Base-by-base conservation (phyloP, 2,797 vertebrate genomes). In the Picus viridis region DNA sequence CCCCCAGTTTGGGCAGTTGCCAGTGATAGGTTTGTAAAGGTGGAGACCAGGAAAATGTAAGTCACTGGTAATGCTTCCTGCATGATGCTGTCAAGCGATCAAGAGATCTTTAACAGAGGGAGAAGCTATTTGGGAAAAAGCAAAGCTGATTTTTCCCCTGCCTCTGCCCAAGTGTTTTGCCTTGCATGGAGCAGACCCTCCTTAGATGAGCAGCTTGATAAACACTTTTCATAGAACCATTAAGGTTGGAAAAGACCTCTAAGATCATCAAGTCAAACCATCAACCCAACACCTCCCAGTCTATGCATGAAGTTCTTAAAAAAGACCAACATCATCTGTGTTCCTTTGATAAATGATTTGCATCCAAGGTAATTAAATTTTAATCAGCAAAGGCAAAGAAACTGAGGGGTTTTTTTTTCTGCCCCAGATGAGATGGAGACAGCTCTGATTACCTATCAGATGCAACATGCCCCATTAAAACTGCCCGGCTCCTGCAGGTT, bases 281-380 rank as follows among this genome's bases (percentile, higher is more conserved):
- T 51, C 49, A 24, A 24, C 49, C 49, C 49, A 51, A 51, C 49
- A 39, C 71, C 86, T 91, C 71, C 74, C 79, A 89, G 71, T 73
- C 86, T 57, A 10, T 5, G 2, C 10, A 53, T 3, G 43, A 81
- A 65, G 47, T 36, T 59, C 70, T 69, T 56, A 8, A 54, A 29
- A 70, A 81, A 39, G 39, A 39, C 39, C 71, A 61, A 27, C 8
- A 7, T 14, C 10, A 59, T 30, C 92, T 29, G 11, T 49, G 34
- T 51, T 78, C 61, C 68, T 91, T 90, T 86, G 78, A 65, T 74
- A 82, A 90, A 88, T 64, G 7, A 7, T 92, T 88, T 92, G 91
- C 85, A 43, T 78, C 67, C 17, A 2, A 87, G 67, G 61, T 70
- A 89, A 94, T 93, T 86, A 86, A 94, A 84, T 20, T 82, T 88